Evolutionary conservation across 2,888 invertebrate genomes (phyloP).

Genomic region (Cheilosia soror): DNA sequence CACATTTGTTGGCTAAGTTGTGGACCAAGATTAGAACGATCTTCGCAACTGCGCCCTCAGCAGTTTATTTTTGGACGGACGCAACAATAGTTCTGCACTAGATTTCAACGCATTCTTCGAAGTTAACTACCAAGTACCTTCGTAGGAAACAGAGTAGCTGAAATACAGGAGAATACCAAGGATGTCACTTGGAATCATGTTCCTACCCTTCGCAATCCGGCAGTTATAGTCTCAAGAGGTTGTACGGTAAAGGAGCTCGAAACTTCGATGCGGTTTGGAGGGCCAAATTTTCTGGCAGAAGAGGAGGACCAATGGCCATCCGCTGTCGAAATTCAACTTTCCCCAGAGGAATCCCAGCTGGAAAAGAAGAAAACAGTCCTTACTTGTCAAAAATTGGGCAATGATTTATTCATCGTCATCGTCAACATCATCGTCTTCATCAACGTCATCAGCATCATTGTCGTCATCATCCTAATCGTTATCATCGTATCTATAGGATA

Average conservation of each 20-base stretch:
- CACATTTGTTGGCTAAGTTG: no score
- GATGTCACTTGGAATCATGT: slow-evolving; percentile 27
- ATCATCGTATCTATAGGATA: no score
- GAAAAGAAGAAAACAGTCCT: slow-evolving; percentile 5
- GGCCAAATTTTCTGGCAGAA: slow-evolving; percentile 4
- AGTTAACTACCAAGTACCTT: slow-evolving; percentile 15
- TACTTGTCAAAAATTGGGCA: not conserved
- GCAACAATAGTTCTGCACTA: not conserved
- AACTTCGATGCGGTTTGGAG: slow-evolving; percentile 14
- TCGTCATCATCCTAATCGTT: no score
- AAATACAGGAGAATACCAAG: slow-evolving; percentile 25
- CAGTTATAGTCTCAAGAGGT: slow-evolving; percentile 44
- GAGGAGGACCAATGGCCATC: not conserved
- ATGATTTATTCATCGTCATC: no score
- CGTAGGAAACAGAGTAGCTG: slow-evolving; percentile 32
- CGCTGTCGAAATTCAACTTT: not conserved
- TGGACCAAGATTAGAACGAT: no score
- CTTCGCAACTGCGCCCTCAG: no score
- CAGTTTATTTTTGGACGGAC: not conserved
- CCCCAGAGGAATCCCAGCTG: not conserved
- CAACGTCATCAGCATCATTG: no score
- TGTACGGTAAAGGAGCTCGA: slow-evolving; percentile 30
- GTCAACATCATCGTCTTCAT: no score
- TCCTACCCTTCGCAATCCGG: not conserved
- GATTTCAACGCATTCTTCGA: not conserved